A percentile compares a stretch with the other conserved stretches of the same genome.
phyloP scores from a whole-genome alignment of 2,888 invertebrate genomes.

The Polymixis flavicincta region DNA sequence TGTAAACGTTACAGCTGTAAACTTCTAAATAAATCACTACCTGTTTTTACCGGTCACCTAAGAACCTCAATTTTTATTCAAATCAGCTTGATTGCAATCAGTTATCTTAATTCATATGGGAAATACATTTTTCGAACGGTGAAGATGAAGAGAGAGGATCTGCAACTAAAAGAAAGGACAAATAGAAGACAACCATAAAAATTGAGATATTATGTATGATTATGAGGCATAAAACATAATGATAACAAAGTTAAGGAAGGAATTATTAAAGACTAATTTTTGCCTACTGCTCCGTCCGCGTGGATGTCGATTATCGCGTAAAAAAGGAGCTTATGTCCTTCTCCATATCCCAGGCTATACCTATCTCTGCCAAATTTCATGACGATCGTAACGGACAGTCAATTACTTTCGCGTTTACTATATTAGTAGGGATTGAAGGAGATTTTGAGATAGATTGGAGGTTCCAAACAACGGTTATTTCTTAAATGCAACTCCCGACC shows the following conservation, averaged over 20 bases:
- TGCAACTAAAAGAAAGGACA: not conserved
- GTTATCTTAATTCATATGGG: conserved; percentile 14
- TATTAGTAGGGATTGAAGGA: not conserved
- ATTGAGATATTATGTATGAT: no score
- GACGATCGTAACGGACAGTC: no score
- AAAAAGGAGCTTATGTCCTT: no score
- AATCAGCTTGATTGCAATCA: conserved; percentile 47
- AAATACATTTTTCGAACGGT: conserved; percentile 10
- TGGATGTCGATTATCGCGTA: no score
- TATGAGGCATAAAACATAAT: no score
- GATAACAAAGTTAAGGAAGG: not conserved
- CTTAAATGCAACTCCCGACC: not conserved
- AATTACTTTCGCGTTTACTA: no score
- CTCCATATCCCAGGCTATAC: no score
- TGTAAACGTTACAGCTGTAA: conserved; percentile 37
- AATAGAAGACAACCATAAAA: not conserved
- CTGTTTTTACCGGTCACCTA: conserved; percentile 45
- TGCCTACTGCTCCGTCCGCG: no score
- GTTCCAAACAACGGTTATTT: not conserved
- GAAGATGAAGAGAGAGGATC: not conserved
- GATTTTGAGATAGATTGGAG: not conserved
- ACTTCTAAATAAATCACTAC: conserved; percentile 49
- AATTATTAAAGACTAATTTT: not conserved
- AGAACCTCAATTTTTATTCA: conserved; percentile 61
- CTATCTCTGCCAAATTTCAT: no score